Evolutionary conservation across 1,140 invertebrate genomes (phyloP), one percentile per base, ranked within the genome.

Genomic region (Drosophila guanche): DNA sequence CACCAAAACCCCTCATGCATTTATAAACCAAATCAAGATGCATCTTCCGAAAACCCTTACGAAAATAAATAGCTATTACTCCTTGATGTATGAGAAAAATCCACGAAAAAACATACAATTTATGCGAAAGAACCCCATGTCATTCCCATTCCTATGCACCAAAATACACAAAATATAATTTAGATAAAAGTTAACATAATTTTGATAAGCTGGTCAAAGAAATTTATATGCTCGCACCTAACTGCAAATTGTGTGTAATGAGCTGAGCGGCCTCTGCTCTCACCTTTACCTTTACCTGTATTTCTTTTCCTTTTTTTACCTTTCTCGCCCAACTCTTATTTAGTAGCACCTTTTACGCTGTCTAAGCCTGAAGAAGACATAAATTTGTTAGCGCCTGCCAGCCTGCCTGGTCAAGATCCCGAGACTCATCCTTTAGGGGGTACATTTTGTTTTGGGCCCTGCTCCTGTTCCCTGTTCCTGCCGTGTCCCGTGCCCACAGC

Each of bases 201-300:
- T 83, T 70, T 81, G 81, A 86, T 86, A 86, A 74, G 69, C 60
- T 23, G 5, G 20, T 58, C 57, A 54, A 48, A 62, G 58, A 56
- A 84, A 89, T 88, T 89, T 88, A 79, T 88, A 88, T 88, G 83
- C 85, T 88, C 83, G 83, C 83, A 88, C 83, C 83, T 89, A 88
- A 88, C 83, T 88, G 83, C 83, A 89, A 88, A 88, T 88, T 88
- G 85, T 84, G 85, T 88, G 83, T 88, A 88, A 86, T 86, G 83
- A 86, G 83, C 83, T 79, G 68, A 88, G 69, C 83, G 66, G 83
- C 51, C 59, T 62, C 42, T 27, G 7, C 50, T 65, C 50, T 77
- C 7, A 12, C 40, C 42, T 8, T 45, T 23, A 5, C 14, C 58
- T 56, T 47, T 43, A 54, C 51, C 51, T 57, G 8, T 55, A 23